A percentile compares a stretch with the other conserved stretches of the same genome.
Conservation (phyloP, 2,797 vertebrate species). For the Amblyopsis hoosieri region DNA sequence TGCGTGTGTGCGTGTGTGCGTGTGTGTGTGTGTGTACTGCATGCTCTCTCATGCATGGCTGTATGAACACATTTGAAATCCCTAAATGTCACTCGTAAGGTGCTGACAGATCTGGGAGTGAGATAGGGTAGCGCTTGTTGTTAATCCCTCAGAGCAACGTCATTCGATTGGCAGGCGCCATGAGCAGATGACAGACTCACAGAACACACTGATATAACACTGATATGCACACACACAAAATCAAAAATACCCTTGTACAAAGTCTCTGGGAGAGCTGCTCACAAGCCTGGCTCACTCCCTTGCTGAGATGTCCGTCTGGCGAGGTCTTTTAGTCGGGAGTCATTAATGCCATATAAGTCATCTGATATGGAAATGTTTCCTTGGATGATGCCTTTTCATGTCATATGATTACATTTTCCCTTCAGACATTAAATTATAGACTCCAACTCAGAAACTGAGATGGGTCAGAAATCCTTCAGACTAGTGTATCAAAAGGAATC, state of each 20-base stretch:
- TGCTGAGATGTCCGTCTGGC: constrained; percentile 35
- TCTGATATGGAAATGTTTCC: constrained; percentile 21
- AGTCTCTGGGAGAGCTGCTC: constrained; percentile 51
- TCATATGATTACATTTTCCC: constrained; percentile 39
- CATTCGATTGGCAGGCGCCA: constrained; percentile 48
- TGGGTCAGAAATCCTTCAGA: background rate
- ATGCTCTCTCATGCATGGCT: background rate
- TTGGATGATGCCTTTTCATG: constrained; percentile 45
- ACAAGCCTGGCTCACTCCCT: constrained; percentile 1
- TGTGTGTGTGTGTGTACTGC: background rate
- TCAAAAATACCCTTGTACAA: constrained; percentile 62
- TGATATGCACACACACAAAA: constrained; percentile 29
- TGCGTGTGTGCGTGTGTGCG: constrained; percentile 13
- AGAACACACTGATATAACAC: constrained; percentile 11
- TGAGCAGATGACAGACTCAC: constrained; percentile 26
- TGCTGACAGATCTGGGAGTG: constrained; percentile 44
- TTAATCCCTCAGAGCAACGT: constrained; percentile 65
- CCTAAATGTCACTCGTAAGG: background rate
- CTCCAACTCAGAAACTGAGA: constrained; percentile 23
- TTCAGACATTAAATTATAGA: constrained; percentile 11
- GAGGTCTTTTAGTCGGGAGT: background rate
- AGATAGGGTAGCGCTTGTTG: constrained; percentile 41
- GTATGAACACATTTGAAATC: constrained; percentile 23
- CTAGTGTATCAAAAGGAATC: constrained; percentile 1
- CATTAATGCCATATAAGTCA: constrained; percentile 7